Conservation (phyloP, 2,113 vertebrate genomes). For the Xenopus laevis region DNA sequence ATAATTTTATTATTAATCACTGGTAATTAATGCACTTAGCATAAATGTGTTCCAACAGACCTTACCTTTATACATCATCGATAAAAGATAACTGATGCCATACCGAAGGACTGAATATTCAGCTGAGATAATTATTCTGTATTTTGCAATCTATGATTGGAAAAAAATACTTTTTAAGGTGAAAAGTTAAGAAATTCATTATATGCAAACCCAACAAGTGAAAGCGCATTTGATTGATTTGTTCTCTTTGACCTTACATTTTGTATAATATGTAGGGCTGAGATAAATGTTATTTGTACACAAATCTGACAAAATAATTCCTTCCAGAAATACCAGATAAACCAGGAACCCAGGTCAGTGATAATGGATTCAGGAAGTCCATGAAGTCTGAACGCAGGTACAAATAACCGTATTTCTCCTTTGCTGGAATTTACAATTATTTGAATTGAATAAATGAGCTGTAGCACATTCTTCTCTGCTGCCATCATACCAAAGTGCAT, state of each 20-base stretch:
- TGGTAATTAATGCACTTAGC: no score
- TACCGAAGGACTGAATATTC: no score
- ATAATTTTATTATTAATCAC: no score
- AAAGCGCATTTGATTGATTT: not conserved
- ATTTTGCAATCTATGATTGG: no score
- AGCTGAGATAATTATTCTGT: no score
- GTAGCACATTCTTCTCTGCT: no score
- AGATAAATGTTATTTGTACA: slow-evolving; percentile 3
- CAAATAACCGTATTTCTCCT: not conserved
- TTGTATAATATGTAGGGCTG: not conserved
- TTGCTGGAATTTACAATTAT: not conserved
- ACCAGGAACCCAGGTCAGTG: not conserved
- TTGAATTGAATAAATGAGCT: no score
- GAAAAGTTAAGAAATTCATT: not conserved
- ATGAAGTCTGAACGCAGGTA: not conserved
- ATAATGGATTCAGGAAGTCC: not conserved
- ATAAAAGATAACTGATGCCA: no score
- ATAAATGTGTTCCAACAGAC: no score
- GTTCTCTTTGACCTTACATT: not conserved
- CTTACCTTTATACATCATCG: no score
- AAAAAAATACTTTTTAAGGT: not conserved
- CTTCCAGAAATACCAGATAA: not conserved
- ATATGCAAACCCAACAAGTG: not conserved
- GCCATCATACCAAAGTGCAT: no score
- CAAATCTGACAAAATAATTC: not conserved